Evolutionary conservation across 2,888 invertebrate species (phyloP).

Genomic region (Mongoloraphidia duomilia): DNA sequence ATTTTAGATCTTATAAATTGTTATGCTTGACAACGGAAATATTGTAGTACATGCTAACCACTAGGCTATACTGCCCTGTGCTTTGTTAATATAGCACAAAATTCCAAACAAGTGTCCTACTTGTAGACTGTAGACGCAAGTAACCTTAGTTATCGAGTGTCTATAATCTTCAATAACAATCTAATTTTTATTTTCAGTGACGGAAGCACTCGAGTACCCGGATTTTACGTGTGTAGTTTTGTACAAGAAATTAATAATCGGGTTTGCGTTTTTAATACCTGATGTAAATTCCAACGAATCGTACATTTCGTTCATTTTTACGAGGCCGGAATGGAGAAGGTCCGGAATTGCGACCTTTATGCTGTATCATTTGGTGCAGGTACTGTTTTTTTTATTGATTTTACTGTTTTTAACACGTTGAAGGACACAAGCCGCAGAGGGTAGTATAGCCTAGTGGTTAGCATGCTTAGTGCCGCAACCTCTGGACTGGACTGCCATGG

Average conservation of each 20-base stretch:
- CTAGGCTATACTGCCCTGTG: too few species aligned
- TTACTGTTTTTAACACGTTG: too few species aligned
- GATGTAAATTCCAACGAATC: conserved; percentile 69
- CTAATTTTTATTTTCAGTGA: conserved; percentile 42
- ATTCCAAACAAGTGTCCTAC: too few species aligned
- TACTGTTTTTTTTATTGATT: conserved; percentile 20
- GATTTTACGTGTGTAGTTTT: conserved; percentile 83
- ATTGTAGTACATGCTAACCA: too few species aligned
- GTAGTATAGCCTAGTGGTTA: too few species aligned
- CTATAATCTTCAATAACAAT: neutral
- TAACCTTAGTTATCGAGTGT: too few species aligned
- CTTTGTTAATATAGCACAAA: too few species aligned
- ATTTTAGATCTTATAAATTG: conserved; percentile 2
- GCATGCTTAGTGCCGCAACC: too few species aligned
- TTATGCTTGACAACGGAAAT: too few species aligned
- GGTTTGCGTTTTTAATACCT: conserved; percentile 83
- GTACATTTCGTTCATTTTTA: conserved; percentile 81
- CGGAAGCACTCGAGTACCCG: conserved; percentile 79
- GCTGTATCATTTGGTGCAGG: conserved; percentile 83
- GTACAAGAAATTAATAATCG: conserved; percentile 68
- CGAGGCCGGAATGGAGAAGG: conserved; percentile 74
- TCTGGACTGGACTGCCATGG: too few species aligned
- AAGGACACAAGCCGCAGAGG: too few species aligned
- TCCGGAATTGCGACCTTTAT: conserved; percentile 76
- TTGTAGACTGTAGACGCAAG: too few species aligned